These are phyloP conservation scores for Pterobdella sp. DNA, from an alignment of 2,888 invertebrate genomes.

Conservation along the genomic window DNA sequence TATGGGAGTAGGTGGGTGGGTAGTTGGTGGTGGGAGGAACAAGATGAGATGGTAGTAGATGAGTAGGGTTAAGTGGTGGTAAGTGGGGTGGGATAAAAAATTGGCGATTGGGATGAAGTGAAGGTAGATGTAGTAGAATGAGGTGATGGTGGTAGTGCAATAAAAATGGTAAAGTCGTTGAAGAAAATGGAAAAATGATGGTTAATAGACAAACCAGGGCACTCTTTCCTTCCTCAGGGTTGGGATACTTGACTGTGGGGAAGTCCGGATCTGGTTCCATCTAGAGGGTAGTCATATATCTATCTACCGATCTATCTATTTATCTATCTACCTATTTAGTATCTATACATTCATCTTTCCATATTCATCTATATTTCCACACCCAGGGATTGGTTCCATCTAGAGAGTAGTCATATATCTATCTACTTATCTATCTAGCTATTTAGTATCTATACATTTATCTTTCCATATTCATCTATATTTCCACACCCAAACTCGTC, in stretches of 20 bases:
- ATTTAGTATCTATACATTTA: too few species aligned
- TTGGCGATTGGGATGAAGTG: not conserved
- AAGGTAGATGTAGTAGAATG: not conserved
- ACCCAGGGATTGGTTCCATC: conserved; percentile 77
- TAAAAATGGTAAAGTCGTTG: not conserved
- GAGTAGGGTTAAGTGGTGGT: not conserved
- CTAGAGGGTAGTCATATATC: conserved; percentile 54
- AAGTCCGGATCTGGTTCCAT: conserved; percentile 89
- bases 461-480: too few species aligned
- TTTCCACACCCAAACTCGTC: not conserved
- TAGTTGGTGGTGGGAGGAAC: not conserved
- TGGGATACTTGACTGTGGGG: conserved; percentile 90
- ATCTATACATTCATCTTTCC: too few species aligned
- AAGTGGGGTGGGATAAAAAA: not conserved
- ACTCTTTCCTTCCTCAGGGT: conserved; percentile 88
- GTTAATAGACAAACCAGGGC: conserved; percentile 56
- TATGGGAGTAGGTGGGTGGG: not conserved
- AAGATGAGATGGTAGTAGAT: not conserved
- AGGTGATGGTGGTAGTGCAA: not conserved
- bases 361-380: too few species aligned
- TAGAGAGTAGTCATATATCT: conserved; percentile 54
- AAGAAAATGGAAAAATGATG: not conserved
- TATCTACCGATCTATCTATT: too few species aligned
- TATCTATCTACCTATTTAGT: too few species aligned
- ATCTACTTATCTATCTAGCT: too few species aligned